A percentile compares a stretch with the other conserved stretches of the same genome.
These are phyloP conservation scores for Heteractis magnifica DNA, from an alignment of 92 coral and sea anemone genomes.

Conservation along the genomic window DNA sequence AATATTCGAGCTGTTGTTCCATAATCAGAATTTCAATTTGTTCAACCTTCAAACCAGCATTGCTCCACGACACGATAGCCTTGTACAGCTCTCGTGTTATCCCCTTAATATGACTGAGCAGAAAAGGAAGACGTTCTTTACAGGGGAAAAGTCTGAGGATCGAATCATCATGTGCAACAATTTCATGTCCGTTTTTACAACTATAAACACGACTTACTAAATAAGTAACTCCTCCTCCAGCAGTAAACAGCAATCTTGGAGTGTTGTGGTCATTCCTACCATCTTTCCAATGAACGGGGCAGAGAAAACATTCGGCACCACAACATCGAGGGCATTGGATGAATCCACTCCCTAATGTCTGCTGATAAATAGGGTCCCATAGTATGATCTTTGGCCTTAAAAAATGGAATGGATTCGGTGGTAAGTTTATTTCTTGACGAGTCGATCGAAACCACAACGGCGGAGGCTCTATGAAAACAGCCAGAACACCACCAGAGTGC, in stretches of 20 bases:
- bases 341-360: conserved; percentile 29
- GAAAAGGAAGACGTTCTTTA: conserved; percentile 40
- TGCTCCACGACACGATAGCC: not conserved
- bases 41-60: not conserved
- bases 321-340: conserved; percentile 42
- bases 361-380: conserved; percentile 55
- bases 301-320: conserved; percentile 24
- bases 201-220: conserved; percentile 50
- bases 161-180: conserved; percentile 38
- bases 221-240: conserved; percentile 29
- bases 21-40: conserved; percentile 44
- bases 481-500: conserved; percentile 31
- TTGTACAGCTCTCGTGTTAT: conserved; percentile 51
- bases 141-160: conserved; percentile 31
- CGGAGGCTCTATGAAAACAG: conserved; percentile 53
- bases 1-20: conserved; percentile 49
- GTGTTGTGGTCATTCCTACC: conserved; percentile 38
- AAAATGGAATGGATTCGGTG: conserved; percentile 4
- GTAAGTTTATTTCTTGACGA: not conserved
- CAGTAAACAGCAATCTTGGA: conserved; percentile 17
- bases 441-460: conserved; percentile 45
- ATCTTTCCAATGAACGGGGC: conserved; percentile 61
- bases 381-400: conserved; percentile 34
- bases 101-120: conserved; percentile 46
- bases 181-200: conserved; percentile 41